Evolutionary conservation across 2,888 invertebrate genomes (phyloP).

Genomic region (Halocaridina rubra): DNA sequence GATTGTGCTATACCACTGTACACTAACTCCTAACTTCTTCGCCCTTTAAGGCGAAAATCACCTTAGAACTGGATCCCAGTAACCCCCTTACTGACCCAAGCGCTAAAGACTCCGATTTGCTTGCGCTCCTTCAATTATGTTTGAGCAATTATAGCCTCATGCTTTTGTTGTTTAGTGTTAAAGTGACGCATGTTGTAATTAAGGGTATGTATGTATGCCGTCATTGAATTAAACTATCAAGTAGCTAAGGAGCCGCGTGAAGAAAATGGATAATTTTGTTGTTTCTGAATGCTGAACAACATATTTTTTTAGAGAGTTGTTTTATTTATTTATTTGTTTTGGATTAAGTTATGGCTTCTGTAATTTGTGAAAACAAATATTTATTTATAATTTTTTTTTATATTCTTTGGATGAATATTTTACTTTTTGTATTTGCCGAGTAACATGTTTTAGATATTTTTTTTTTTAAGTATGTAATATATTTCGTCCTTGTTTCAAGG

Average conservation of each 20-base stretch:
- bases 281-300: not conserved
- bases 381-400: not conserved
- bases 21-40: not conserved
- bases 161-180: conserved; percentile 49
- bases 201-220: conserved; percentile 30
- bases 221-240: conserved; percentile 33
- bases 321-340: not conserved
- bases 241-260: not conserved
- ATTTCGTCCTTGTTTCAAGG: no score
- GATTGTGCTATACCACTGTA: not conserved
- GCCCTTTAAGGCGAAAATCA: not conserved
- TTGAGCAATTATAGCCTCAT: conserved; percentile 47
- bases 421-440: no score
- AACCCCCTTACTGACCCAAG: not conserved
- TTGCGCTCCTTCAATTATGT: conserved; percentile 35
- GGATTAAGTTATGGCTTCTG: not conserved
- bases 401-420: no score
- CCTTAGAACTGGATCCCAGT: not conserved
- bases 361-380: not conserved
- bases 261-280: not conserved
- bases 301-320: not conserved
- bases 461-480: no score
- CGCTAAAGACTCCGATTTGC: not conserved
- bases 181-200: conserved; percentile 53
- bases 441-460: no score